Conservation (phyloP, 2,888 invertebrate species). For the Trachelus tabidus region DNA sequence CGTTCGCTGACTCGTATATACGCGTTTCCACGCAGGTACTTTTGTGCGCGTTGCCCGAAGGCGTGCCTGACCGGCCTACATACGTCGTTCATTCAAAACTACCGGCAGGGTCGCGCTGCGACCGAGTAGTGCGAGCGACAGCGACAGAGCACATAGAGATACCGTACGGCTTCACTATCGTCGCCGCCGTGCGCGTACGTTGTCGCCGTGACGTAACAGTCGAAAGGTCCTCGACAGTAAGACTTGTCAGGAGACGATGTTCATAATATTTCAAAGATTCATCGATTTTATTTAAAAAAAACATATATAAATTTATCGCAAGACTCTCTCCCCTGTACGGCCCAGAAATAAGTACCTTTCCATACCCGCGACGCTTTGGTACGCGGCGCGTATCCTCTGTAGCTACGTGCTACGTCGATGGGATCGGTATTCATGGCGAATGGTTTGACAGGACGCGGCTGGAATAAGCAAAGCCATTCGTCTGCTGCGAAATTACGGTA, state of each 20-base stretch:
- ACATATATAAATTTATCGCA: neutral
- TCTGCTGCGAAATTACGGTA: neutral
- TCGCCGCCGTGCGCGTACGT: neutral
- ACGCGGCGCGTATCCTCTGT: neutral
- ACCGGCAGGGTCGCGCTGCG: neutral
- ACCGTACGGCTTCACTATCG: neutral
- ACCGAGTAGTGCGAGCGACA: neutral
- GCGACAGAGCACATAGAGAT: neutral
- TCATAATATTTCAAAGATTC: neutral
- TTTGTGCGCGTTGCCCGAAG: neutral
- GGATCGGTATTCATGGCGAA: slow-evolving; percentile 4
- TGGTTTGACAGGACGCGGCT: neutral
- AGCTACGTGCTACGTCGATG: neutral
- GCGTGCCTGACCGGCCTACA: slow-evolving; percentile 8
- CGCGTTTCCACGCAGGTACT: neutral
- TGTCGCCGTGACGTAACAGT: neutral
- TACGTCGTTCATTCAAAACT: slow-evolving; percentile 12
- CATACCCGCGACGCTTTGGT: neutral
- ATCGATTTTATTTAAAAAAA: neutral
- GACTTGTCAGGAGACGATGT: neutral
- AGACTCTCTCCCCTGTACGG: neutral
- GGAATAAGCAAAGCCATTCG: neutral
- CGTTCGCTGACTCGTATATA: neutral
- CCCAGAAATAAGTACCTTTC: neutral
- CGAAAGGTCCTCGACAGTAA: neutral